Evolutionary conservation across 2,113 vertebrate species (phyloP).

Genomic region (Rhea pennata): DNA sequence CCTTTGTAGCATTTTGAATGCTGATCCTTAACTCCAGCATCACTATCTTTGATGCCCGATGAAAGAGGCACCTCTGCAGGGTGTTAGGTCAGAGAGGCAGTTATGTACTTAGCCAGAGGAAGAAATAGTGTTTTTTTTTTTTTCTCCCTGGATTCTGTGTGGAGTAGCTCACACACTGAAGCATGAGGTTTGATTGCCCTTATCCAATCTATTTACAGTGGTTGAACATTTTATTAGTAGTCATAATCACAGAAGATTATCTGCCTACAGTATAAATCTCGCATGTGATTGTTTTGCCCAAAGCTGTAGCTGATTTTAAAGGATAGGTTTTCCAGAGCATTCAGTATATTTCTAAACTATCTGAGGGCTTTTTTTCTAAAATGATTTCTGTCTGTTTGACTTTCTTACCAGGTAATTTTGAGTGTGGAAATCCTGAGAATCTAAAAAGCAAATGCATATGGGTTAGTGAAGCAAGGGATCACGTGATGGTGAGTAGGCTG

Average conservation of each 20-base stretch:
- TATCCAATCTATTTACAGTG: neutral
- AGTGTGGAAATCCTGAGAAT: constrained; percentile 83
- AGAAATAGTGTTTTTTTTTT: neutral
- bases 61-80: neutral
- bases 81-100: neutral
- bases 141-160: neutral
- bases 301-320: constrained; percentile 19
- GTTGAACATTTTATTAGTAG: constrained; percentile 40
- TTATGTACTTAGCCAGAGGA: neutral
- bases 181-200: constrained; percentile 29
- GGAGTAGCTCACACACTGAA: neutral
- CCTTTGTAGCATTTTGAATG: neutral
- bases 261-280: constrained; percentile 16
- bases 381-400: neutral
- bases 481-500: constrained; percentile 77
- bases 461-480: constrained; percentile 70
- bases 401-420: constrained; percentile 78
- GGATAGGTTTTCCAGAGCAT: neutral
- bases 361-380: neutral
- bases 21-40: neutral
- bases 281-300: neutral
- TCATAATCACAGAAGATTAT: neutral
- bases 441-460: constrained; percentile 83
- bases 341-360: neutral
- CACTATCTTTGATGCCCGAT: neutral